These are phyloP conservation scores for Semotilus atromaculatus DNA, from an alignment of 2,797 vertebrate genomes.

Conservation along the genomic window DNA sequence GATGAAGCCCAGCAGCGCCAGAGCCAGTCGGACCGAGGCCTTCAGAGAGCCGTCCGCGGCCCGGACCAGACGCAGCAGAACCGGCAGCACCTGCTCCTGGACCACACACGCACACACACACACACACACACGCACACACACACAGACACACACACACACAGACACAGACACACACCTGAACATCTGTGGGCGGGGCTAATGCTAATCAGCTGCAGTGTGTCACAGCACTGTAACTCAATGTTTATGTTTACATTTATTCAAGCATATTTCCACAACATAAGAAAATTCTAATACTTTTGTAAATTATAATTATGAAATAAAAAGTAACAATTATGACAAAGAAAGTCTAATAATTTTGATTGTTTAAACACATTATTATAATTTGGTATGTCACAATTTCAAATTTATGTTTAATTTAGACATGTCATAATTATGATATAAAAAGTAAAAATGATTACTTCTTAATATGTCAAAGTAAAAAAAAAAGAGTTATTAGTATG, in stretches of 20 bases:
- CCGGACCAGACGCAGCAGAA: constrained; percentile 87
- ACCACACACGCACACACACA: too few relatives aligned
- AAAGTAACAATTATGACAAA: too few relatives aligned
- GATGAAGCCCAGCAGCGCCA: constrained; percentile 89
- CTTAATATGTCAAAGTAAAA: too few relatives aligned
- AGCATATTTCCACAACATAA: not conserved
- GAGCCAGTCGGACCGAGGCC: constrained; percentile 88
- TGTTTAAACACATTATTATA: not conserved
- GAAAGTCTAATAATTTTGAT: too few relatives aligned
- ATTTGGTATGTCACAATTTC: not conserved
- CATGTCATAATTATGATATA: not conserved
- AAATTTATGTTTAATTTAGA: too few relatives aligned
- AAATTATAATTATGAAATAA: too few relatives aligned
- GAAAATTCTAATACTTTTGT: not conserved
- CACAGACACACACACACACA: too few relatives aligned
- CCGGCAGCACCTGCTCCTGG: constrained; percentile 85
- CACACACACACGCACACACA: too few relatives aligned
- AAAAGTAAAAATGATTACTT: not conserved
- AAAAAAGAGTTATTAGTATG: too few relatives aligned
- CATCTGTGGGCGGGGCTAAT: not conserved
- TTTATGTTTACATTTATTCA: not conserved
- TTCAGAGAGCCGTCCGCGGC: constrained; percentile 86
- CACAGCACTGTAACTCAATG: too few relatives aligned
- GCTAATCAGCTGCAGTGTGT: not conserved
- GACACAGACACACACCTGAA: not conserved